Evolutionary conservation across 2,888 invertebrate genomes (phyloP).

Genomic region (Agriopis leucophaearia): DNA sequence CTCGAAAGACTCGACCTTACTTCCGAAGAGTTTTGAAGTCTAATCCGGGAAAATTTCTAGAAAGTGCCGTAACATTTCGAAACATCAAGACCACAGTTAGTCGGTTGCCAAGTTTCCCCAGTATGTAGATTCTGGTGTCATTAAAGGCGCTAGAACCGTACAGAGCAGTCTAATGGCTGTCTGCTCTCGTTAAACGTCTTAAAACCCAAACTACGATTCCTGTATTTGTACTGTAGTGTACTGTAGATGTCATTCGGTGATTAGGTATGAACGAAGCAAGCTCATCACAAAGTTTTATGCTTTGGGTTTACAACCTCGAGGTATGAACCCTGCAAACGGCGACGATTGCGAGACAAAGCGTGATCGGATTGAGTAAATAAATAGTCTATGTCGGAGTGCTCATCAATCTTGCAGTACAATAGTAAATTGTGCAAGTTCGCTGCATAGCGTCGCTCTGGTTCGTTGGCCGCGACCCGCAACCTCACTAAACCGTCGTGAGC

Average conservation of each 20-base stretch:
- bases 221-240: too few relatives aligned
- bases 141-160: slow-evolving; percentile 71
- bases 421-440: slow-evolving; percentile 79
- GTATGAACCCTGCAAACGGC: slow-evolving; percentile 75
- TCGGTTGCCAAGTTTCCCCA: slow-evolving; percentile 71
- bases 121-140: slow-evolving; percentile 74
- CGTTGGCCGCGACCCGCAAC: slow-evolving; percentile 78
- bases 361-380: slow-evolving; percentile 83
- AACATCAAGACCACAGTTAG: slow-evolving; percentile 63
- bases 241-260: slow-evolving; percentile 44
- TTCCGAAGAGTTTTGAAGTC: slow-evolving; percentile 39
- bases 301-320: slow-evolving; percentile 69
- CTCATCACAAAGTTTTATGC: slow-evolving; percentile 68
- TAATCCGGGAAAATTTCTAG: slow-evolving; percentile 39
- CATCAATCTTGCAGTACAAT: slow-evolving; percentile 80
- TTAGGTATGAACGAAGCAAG: slow-evolving; percentile 15
- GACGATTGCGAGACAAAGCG: slow-evolving; percentile 80
- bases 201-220: slow-evolving; percentile 50
- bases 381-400: slow-evolving; percentile 77
- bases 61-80: slow-evolving; percentile 57
- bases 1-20: slow-evolving; percentile 43
- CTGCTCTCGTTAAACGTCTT: slow-evolving; percentile 64
- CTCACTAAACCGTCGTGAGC: slow-evolving; percentile 78
- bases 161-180: slow-evolving; percentile 62
- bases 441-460: slow-evolving; percentile 62